Evolutionary conservation across 2,888 invertebrate genomes (phyloP).

Genomic region (Melitaea athalia): DNA sequence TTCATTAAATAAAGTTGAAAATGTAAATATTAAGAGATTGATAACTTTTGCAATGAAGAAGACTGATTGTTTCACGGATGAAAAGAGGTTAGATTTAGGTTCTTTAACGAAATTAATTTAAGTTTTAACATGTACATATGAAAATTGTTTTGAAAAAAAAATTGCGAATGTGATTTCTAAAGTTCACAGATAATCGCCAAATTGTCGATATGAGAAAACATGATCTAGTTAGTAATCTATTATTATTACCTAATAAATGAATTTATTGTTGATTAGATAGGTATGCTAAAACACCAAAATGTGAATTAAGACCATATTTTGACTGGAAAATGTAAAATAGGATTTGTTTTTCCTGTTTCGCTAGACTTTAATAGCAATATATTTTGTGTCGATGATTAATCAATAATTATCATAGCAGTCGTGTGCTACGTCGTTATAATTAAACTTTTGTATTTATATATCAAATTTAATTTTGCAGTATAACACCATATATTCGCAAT

Average conservation of each 20-base stretch:
- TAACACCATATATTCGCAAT: neutral
- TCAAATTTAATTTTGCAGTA: neutral
- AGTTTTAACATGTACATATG: slow-evolving; percentile 53
- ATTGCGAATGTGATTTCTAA: slow-evolving; percentile 31
- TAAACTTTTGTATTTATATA: neutral
- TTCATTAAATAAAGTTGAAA: slow-evolving; percentile 42
- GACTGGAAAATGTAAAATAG: slow-evolving; percentile 3
- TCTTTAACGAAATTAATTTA: slow-evolving; percentile 68
- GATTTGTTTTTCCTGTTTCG: slow-evolving; percentile 3
- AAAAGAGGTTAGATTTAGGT: slow-evolving; percentile 71
- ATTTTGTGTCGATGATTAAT: neutral
- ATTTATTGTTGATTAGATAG: slow-evolving; percentile 39
- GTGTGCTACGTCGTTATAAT: neutral
- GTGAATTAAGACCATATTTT: slow-evolving; percentile 14
- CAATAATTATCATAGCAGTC: neutral
- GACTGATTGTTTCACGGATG: slow-evolving; percentile 79
- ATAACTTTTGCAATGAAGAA: slow-evolving; percentile 80
- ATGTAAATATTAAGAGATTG: slow-evolving; percentile 67
- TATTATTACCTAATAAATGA: slow-evolving; percentile 34
- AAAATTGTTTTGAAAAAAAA: slow-evolving; percentile 34
- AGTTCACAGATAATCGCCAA: slow-evolving; percentile 33
- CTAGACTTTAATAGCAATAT: slow-evolving; percentile 9
- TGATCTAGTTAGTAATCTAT: slow-evolving; percentile 33
- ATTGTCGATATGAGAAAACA: slow-evolving; percentile 26
- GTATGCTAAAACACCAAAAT: slow-evolving; percentile 34